Conservation (phyloP, 2,797 vertebrate genomes). For the Amphiprion clarkii region DNA sequence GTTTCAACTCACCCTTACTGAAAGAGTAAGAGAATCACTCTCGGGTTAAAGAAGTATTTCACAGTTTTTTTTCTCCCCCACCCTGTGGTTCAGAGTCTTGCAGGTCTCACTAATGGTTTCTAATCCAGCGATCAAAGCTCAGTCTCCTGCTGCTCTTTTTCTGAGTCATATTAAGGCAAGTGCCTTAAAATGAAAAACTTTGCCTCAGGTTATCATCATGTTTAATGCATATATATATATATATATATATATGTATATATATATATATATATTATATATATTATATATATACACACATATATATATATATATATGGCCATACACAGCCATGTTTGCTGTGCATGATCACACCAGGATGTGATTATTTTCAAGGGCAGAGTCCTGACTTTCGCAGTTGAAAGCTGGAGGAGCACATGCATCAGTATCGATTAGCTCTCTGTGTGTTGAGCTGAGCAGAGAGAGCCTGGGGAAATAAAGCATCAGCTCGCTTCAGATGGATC, state of each 20-base stretch:
- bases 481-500: constrained; percentile 30
- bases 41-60: constrained; percentile 25
- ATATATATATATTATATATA: too few relatives aligned
- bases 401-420: constrained; percentile 45
- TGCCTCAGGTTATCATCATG: background rate
- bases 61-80: background rate
- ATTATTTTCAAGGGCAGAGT: constrained; percentile 40
- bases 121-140: constrained; percentile 21
- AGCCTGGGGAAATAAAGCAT: constrained; percentile 64
- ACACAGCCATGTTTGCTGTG: background rate
- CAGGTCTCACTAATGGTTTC: constrained; percentile 1
- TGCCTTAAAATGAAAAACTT: background rate
- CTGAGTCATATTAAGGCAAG: background rate
- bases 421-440: constrained; percentile 67
- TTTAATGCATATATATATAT: background rate
- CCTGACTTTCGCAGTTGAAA: constrained; percentile 17
- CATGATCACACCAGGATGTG: background rate
- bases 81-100: background rate
- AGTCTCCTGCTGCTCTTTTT: background rate
- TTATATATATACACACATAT: background rate
- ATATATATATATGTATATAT: too few relatives aligned
- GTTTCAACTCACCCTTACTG: constrained; percentile 7
- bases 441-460: constrained; percentile 47
- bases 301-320: background rate
- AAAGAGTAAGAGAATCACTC: constrained; percentile 13